Percentiles rank a stretch among this genome's conserved stretches.
Evolutionary conservation across 2,888 invertebrate species (phyloP).

Genomic region (Copidosoma aretas): DNA sequence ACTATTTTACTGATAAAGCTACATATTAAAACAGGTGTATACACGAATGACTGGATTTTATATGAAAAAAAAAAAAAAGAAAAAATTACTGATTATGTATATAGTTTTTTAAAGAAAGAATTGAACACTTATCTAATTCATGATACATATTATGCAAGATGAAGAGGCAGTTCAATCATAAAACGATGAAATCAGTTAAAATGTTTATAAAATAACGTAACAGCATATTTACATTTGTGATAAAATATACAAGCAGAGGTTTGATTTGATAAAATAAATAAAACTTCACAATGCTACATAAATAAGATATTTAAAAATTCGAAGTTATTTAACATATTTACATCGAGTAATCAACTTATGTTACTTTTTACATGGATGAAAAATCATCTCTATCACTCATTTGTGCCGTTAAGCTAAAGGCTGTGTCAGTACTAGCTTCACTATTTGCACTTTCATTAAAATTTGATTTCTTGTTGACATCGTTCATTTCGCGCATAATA

Average conservation of each 20-base stretch:
- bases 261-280: constrained; percentile 7
- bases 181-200: background rate
- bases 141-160: too few species aligned
- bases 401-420: constrained; percentile 58
- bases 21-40: constrained; percentile 25
- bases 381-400: constrained; percentile 59
- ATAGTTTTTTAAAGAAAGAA: constrained; percentile 32
- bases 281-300: background rate
- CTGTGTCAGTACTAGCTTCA: constrained; percentile 61
- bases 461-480: constrained; percentile 52
- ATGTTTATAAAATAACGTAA: constrained; percentile 35
- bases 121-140: constrained; percentile 20
- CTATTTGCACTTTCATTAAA: constrained; percentile 59
- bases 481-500: constrained; percentile 60
- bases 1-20: constrained; percentile 16
- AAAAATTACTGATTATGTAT: constrained; percentile 23
- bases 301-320: background rate
- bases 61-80: constrained; percentile 23
- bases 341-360: background rate
- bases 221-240: constrained; percentile 25
- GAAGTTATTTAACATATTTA: constrained; percentile 17
- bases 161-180: too few species aligned
- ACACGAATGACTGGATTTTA: constrained; percentile 33
- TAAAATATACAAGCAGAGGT: constrained; percentile 6
- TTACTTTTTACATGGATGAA: constrained; percentile 39